Evolutionary conservation across 1,140 invertebrate species (phyloP), one percentile per base, ranked within the genome.

Genomic region (Drosophila obscura): DNA sequence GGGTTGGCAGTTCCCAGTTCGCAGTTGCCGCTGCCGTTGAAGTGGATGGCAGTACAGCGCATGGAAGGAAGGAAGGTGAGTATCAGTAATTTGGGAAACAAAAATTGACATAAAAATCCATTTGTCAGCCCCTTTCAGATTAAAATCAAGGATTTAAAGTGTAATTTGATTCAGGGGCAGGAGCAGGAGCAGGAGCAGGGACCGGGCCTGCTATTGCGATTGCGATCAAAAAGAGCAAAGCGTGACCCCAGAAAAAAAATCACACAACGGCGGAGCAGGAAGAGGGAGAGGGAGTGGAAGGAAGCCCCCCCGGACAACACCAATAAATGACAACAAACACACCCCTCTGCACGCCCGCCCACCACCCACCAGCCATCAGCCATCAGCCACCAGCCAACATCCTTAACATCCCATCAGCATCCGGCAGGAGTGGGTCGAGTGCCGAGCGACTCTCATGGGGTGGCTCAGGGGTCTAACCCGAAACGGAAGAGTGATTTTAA

Each of bases 141-240:
- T 90, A 90, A 78, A 90, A 90, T 90, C 88, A 90, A 90, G 88
- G 88, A 90, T 85, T 90, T 90, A 84, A 90, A 90, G 76, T 90
- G 88, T 90, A 90, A 90, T 90, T 90, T 90, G 88, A 90, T 90
- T 88, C 88, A 90, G 75, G 80, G 66, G 46, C 55, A 39, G 60
- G 39, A 11, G 60, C 35, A 46, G 41, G 26, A n/a, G 35, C 3
- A 39, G 9, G 19, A 41, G 9, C 7, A 31, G 22, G 58, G 8
- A 4, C 22, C 22, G 9, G 53, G 22, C 35, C 44, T 59, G 49
- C 19, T 22, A 19, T 9, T 51, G 26, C 59, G 57, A 31, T 55
- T 68, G 65, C 76, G 63, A 79, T 82, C 78, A 87, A 87, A 39
- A 87, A 87, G 79, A 79, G 83, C 83, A 88, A 39, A 87, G 83